Evolutionary conservation across 2,797 vertebrate species (phyloP).

Genomic region (Eleutherodactylus coqui): DNA sequence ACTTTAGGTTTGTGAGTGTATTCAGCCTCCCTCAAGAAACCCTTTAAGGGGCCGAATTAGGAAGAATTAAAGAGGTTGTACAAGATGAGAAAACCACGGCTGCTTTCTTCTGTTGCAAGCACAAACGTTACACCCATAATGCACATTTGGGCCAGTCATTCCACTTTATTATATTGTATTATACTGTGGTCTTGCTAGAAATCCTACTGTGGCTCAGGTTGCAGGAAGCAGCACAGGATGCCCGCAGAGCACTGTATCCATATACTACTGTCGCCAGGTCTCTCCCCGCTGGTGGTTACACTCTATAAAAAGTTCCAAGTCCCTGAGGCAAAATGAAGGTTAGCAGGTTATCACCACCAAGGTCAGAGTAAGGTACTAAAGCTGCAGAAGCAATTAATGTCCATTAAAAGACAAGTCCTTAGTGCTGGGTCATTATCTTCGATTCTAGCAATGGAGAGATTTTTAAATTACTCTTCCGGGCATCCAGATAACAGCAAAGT

Average conservation of each 20-base stretch:
- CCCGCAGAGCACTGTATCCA: neutral
- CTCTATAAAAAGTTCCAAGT: neutral
- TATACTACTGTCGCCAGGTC: neutral
- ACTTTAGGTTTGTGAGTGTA: too few species aligned
- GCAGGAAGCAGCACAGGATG: neutral
- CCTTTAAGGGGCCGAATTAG: too few species aligned
- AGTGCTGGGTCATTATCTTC: neutral
- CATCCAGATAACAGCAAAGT: neutral
- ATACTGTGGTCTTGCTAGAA: neutral
- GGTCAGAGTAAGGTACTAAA: neutral
- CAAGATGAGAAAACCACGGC: too few species aligned
- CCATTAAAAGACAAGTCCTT: neutral
- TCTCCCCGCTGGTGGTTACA: neutral
- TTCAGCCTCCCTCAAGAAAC: too few species aligned
- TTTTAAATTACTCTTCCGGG: neutral
- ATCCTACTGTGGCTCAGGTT: neutral
- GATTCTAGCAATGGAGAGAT: neutral
- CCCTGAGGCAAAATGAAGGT: neutral
- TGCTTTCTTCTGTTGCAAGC: too few species aligned
- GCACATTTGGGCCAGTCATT: neutral
- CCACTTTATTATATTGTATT: neutral
- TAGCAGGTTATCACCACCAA: conserved; percentile 20
- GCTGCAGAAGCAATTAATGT: conserved; percentile 8
- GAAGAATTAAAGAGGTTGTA: too few species aligned
- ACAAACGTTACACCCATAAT: too few species aligned